A percentile compares a stretch with the other conserved stretches of the same genome.
These are phyloP conservation scores for Petrocephalus sullivani DNA, from an alignment of 2,797 vertebrate genomes.

Conservation along the genomic window DNA sequence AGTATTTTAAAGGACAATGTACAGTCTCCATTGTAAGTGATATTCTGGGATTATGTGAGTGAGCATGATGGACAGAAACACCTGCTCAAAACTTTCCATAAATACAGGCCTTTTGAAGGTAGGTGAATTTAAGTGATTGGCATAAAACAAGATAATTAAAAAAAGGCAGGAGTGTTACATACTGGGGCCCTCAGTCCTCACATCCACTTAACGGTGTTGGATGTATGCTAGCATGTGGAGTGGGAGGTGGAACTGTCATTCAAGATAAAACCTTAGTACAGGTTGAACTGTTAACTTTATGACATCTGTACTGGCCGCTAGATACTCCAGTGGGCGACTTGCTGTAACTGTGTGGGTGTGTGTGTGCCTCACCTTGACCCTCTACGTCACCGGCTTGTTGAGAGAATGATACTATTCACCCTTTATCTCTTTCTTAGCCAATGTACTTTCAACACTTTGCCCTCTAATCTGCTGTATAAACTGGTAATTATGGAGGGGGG, in stretches of 20 bases:
- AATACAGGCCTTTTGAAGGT: neutral
- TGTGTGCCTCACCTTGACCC: conserved; percentile 3
- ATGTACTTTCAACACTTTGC: conserved; percentile 10
- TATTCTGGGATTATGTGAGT: neutral
- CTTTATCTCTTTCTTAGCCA: neutral
- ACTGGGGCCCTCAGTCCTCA: neutral
- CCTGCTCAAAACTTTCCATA: no score
- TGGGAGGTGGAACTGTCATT: neutral
- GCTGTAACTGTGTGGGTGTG: neutral
- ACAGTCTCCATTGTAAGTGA: neutral
- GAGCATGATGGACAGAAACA: neutral
- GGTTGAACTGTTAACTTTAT: neutral
- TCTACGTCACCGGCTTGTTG: neutral
- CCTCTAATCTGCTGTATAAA: neutral
- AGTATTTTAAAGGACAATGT: neutral
- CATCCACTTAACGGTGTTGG: neutral
- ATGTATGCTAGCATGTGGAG: no score
- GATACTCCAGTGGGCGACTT: neutral
- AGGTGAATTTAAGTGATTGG: neutral
- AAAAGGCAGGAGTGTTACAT: neutral
- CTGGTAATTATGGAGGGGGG: neutral
- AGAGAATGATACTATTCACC: conserved; percentile 2
- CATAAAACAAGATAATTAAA: neutral
- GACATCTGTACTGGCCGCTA: neutral
- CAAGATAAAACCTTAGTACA: neutral